A percentile compares a stretch with the other conserved stretches of the same genome.
Evolutionary conservation across 2,888 invertebrate species (phyloP).

Genomic region (Cephus rjabovi): DNA sequence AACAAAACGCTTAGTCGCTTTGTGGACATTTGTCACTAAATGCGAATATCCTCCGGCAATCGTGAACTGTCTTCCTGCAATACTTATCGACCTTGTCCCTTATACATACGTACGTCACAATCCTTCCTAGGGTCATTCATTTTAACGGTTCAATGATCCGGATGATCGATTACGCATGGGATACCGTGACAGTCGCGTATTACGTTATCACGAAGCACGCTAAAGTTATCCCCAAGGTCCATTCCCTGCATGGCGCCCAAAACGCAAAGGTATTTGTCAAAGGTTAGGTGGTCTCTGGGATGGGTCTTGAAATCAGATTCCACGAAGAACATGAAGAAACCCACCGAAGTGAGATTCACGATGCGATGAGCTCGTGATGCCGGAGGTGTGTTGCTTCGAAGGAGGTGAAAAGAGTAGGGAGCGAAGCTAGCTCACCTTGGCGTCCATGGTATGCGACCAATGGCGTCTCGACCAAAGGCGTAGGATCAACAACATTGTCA

Average conservation of each 20-base stretch:
- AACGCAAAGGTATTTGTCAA: neutral
- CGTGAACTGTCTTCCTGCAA: neutral
- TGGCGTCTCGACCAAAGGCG: conserved; percentile 54
- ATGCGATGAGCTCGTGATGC: neutral
- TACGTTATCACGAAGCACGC: neutral
- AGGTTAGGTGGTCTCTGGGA: neutral
- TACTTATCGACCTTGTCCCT: neutral
- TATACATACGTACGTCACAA: neutral
- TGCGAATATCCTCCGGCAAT: neutral
- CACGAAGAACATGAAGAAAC: neutral
- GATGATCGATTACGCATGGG: neutral
- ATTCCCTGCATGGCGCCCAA: neutral
- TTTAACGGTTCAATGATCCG: neutral
- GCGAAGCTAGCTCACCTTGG: conserved; percentile 61
- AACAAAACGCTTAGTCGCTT: neutral
- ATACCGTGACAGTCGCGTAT: neutral
- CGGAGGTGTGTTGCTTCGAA: conserved; percentile 7
- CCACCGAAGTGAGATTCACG: conserved; percentile 20
- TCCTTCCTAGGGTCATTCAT: neutral
- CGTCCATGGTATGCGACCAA: conserved; percentile 56
- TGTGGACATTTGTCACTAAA: neutral
- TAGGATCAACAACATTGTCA: conserved; percentile 25
- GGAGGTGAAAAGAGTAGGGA: conserved; percentile 24
- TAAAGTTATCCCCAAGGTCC: neutral
- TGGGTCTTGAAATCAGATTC: neutral